Percentiles rank a stretch among this genome's conserved stretches.
Evolutionary conservation across 2,113 vertebrate genomes (phyloP).

Genomic region (Lepus timidus): DNA sequence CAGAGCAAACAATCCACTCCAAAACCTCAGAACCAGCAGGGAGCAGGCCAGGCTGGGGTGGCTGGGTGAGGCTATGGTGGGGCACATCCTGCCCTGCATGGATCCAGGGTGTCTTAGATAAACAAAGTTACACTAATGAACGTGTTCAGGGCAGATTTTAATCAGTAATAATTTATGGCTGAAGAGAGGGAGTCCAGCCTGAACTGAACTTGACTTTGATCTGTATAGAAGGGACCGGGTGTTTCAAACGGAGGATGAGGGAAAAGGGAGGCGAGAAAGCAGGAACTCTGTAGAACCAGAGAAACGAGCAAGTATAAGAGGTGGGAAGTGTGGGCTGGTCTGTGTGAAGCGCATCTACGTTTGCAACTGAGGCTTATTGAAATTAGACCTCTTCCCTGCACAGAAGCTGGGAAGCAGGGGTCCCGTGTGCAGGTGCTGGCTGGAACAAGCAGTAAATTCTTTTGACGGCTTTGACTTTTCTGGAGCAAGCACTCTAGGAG

Average conservation of each 20-base stretch:
- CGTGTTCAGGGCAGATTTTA: not conserved
- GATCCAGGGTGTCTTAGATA: not conserved
- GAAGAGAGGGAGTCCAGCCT: not conserved
- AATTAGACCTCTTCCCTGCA: not conserved
- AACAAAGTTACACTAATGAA: not conserved
- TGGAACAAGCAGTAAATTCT: not conserved
- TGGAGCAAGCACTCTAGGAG: not conserved
- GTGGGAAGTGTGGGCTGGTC: not conserved
- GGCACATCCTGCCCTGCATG: not conserved
- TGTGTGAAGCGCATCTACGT: not conserved
- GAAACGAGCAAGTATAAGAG: not conserved
- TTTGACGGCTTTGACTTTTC: not conserved
- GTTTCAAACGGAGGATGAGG: not conserved
- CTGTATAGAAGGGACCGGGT: not conserved
- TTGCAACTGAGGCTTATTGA: not conserved
- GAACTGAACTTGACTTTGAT: not conserved
- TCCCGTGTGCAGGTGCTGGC: not conserved
- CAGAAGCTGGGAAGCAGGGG: not conserved
- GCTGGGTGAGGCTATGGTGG: too few species aligned
- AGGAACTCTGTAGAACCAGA: not conserved
- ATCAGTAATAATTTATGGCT: not conserved
- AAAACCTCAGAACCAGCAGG: not conserved
- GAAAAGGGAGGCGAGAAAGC: not conserved
- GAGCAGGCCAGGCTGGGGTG: too few species aligned
- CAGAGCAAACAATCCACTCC: not conserved